phyloP scores from a whole-genome alignment of 2,113 vertebrate genomes.

The Hypomesus transpacificus region DNA sequence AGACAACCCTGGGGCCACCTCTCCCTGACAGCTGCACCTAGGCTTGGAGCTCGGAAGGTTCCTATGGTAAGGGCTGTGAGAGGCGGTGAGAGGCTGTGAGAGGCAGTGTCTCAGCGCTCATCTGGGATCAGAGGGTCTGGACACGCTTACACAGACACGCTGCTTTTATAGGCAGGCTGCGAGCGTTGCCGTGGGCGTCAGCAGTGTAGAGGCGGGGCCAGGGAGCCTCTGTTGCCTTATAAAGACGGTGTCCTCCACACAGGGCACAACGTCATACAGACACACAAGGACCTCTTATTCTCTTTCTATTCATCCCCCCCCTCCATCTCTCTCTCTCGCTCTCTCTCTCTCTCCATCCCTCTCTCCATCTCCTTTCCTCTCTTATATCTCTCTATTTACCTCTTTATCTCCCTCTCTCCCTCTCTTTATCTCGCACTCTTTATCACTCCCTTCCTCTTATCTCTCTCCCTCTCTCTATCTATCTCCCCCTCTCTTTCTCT shows the following conservation, averaged over 20 bases:
- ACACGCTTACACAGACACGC: conserved; percentile 40
- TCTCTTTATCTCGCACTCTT: too few species aligned
- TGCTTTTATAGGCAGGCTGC: conserved; percentile 58
- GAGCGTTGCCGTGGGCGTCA: conserved; percentile 29
- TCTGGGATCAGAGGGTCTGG: conserved; percentile 52
- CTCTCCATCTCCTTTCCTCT: too few species aligned
- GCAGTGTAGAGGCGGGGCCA: neutral
- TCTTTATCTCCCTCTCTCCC: too few species aligned
- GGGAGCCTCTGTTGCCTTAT: conserved; percentile 51
- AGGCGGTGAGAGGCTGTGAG: conserved; percentile 47
- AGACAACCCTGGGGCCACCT: too few species aligned
- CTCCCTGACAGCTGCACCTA: too few species aligned
- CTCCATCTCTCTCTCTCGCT: too few species aligned
- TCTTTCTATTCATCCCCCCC: neutral
- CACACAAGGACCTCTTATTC: conserved; percentile 49
- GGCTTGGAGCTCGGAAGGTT: conserved; percentile 28
- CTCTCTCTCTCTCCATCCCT: too few species aligned
- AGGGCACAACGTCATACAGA: conserved; percentile 55
- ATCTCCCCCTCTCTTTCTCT: too few species aligned
- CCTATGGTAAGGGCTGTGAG: conserved; percentile 53
- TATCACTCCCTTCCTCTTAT: too few species aligned
- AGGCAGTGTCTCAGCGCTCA: conserved; percentile 36
- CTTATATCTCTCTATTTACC: too few species aligned
- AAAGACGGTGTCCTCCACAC: conserved; percentile 45
- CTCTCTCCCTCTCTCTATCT: too few species aligned